Base-by-base conservation (phyloP, 2,888 invertebrate species). In the Amphipyra tragopoginis region DNA sequence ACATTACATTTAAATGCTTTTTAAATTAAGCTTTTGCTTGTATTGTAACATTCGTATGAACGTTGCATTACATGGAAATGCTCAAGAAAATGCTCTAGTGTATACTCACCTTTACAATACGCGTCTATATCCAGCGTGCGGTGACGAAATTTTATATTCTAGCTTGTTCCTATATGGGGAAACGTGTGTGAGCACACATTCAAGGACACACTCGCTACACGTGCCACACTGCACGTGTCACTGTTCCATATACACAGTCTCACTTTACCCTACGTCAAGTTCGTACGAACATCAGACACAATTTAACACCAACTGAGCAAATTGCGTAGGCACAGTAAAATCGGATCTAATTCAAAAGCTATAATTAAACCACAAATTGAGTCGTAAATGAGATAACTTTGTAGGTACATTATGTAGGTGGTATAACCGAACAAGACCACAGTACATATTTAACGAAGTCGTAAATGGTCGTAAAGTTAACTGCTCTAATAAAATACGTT, bases 381-480 rank as follows among this genome's bases (percentile, higher is more conserved):
- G 77, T 62, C 63, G 63, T 77, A 77, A 76, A 76, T 77, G 75
- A 72, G 75, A 77, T 75, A 77, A 75, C 68, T 77, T 72, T 55
- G 72, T 75, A 40, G 39, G 47, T 21, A 52, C 52, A 48, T 63
- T 36, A 63, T 43, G 48, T 48, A 59, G 56, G 61, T 48, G 42
- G 51, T 59, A 29, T 75, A 62, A 57, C 61, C 49, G 59, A 63
- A 75, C 66, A 73, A 70, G 63, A 75, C 61, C 71, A 36, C 59
- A 44, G 64, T 71, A 79, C 72, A 84, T 84, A 85, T 85, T 86
- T 87, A 82, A 85, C 78, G 74, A 64, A 73, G 74, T 80, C 81
- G 75, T 91, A 90, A 91, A 90, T 63, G 73, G 74, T 80, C 81
- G 75, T 91, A 90, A 91, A 90, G 76, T 86, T 87, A 84, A 86